phyloP scores from a whole-genome alignment of 2,888 invertebrate genomes.

The Lissonota sp. region DNA sequence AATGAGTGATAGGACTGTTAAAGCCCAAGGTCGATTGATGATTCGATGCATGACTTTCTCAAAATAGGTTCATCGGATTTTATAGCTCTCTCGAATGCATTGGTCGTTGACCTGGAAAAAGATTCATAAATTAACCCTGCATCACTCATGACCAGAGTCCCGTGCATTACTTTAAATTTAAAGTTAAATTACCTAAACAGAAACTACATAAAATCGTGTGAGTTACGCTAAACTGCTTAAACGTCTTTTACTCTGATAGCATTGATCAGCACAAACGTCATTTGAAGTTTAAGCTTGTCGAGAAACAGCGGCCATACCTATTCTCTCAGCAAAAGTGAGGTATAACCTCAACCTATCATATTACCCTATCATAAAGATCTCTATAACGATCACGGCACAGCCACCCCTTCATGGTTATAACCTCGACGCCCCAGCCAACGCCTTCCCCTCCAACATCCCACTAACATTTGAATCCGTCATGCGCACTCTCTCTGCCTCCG shows the following conservation, averaged over 20 bases:
- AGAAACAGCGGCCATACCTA: slow-evolving; percentile 68
- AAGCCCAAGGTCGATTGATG: slow-evolving; percentile 54
- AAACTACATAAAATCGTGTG: too few species aligned
- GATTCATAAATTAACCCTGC: too few species aligned
- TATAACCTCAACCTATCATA: slow-evolving; percentile 72
- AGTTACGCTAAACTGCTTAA: too few species aligned
- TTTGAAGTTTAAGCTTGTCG: not conserved
- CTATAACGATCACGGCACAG: slow-evolving; percentile 30
- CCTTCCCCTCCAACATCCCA: slow-evolving; percentile 70
- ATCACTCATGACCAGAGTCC: too few species aligned
- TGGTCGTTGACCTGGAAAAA: too few species aligned
- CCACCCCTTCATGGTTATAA: slow-evolving; percentile 51
- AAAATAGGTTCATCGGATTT: slow-evolving; percentile 34
- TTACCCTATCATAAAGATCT: slow-evolving; percentile 72
- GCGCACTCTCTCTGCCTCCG: slow-evolving; percentile 74
- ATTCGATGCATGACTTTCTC: slow-evolving; percentile 30
- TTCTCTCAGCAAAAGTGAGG: slow-evolving; percentile 39
- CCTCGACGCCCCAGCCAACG: slow-evolving; percentile 58
- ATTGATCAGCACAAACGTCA: not conserved
- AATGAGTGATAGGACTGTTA: slow-evolving; percentile 21
- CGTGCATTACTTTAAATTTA: too few species aligned
- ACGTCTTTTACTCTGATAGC: too few species aligned
- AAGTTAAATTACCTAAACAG: too few species aligned
- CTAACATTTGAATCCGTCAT: slow-evolving; percentile 80
- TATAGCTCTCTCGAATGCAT: too few species aligned